Evolutionary conservation across 2,113 vertebrate species (phyloP), one percentile per base, ranked within the genome.

Genomic region (Xiphophorus maculatus): DNA sequence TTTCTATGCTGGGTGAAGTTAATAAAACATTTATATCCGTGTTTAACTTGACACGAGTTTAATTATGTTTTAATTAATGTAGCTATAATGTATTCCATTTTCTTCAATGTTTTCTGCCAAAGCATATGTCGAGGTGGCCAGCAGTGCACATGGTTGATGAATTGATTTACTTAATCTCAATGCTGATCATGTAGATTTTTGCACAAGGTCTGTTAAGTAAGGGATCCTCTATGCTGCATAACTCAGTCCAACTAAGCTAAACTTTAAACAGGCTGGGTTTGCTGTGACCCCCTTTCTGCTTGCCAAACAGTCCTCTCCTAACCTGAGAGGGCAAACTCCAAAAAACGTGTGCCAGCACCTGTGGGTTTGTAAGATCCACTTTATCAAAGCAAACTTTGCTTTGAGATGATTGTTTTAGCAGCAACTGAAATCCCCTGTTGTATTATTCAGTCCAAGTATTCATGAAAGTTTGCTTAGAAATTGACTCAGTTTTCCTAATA

Each of bases 311-410:
- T 25, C 44, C 58, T 79, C 60, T 69, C 40, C 75, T 71, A 42
- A 42, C 61, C 79, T 71, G 42, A 69, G 79, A 81, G 88, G 80
- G 37, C 90, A 92, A 92, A 91, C 83, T 92, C 88, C 86, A 88
- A 58, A 22, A 27, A 64, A 63, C 77, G 63, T 60, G 48, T 79
- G 10, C 30, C 74, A 66, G 30, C 69, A 29, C 37, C 54, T 51
- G 37, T 71, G 71, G 58, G 13, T 70, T 1, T 61, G 17, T n/a
- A 51, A 84, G 77, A 82, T 84, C 71, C 65, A 62, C 28, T 75
- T 69, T 2, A 40, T 30, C 40, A 64, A 29, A 42, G 1, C 10
- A 32, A 15, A 60, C 33, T 78, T 28, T 75, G 25, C 13, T 78
- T 80, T 72, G 27, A 25, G 67, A 0, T 72, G 22, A 61, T 6